Percentiles rank a stretch among this genome's conserved stretches.
phyloP scores from a whole-genome alignment of 2,888 invertebrate species.

The Anoncus sp. region DNA sequence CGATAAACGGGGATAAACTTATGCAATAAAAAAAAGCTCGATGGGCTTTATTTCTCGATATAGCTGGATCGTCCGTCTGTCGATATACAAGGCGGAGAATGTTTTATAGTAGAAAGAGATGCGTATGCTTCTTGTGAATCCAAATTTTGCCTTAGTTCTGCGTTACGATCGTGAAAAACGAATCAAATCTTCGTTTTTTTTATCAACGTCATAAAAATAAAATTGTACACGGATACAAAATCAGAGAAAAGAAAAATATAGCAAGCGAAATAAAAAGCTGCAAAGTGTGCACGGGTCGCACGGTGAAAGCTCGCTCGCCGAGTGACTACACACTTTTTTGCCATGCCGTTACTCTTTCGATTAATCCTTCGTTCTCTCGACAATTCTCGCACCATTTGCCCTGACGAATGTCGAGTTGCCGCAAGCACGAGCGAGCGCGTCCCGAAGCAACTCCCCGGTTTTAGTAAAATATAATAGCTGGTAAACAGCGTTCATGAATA shows the following conservation, averaged over 20 bases:
- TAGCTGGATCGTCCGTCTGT: constrained; percentile 36
- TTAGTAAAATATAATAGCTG: constrained; percentile 69
- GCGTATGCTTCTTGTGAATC: constrained; percentile 22
- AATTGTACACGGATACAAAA: constrained; percentile 9
- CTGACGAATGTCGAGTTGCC: constrained; percentile 61
- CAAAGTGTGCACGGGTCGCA: constrained; percentile 53
- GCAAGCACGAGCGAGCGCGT: constrained; percentile 51
- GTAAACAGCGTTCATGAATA: constrained; percentile 72
- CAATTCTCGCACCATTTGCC: constrained; percentile 67
- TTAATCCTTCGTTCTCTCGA: constrained; percentile 62
- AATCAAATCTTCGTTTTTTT: constrained; percentile 12
- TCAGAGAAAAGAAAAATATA: constrained; percentile 32
- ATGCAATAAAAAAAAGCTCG: constrained; percentile 58
- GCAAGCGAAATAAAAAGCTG: constrained; percentile 49
- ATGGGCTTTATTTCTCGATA: constrained; percentile 49
- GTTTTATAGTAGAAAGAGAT: constrained; percentile 17
- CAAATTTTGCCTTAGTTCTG: constrained; percentile 3
- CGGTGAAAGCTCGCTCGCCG: constrained; percentile 39
- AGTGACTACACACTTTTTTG: constrained; percentile 49
- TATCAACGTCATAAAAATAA: constrained; percentile 7
- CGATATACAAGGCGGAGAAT: constrained; percentile 45
- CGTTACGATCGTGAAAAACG: neutral
- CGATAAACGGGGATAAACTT: constrained; percentile 59
- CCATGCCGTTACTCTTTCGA: constrained; percentile 47
- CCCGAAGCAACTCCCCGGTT: constrained; percentile 47